A percentile compares a stretch with the other conserved stretches of the same genome.
phyloP scores from a whole-genome alignment of 2,888 invertebrate genomes.

The Tortricodes alternella region DNA sequence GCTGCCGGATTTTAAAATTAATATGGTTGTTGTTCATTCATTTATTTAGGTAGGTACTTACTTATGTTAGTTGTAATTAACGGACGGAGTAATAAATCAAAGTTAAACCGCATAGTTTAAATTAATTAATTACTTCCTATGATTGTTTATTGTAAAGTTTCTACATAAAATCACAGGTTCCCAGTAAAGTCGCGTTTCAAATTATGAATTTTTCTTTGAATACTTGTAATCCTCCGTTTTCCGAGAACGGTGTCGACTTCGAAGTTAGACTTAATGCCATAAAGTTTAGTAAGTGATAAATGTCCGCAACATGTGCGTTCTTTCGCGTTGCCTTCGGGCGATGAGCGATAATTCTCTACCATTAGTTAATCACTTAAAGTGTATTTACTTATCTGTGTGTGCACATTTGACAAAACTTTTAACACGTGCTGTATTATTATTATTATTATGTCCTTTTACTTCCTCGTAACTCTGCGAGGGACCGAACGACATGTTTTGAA shows the following conservation, averaged over 20 bases:
- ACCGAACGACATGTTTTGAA: too few species aligned
- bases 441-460: not conserved
- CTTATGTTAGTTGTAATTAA: too few species aligned
- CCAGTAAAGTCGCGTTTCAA: not conserved
- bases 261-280: constrained; percentile 5
- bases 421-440: not conserved
- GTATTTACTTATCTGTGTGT: constrained; percentile 3
- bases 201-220: not conserved
- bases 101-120: too few species aligned
- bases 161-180: not conserved
- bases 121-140: too few species aligned
- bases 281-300: constrained; percentile 7
- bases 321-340: constrained; percentile 2
- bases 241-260: constrained; percentile 8
- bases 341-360: not conserved
- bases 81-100: too few species aligned
- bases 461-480: not conserved
- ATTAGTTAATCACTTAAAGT: constrained; percentile 1
- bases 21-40: too few species aligned
- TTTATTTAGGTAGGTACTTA: too few species aligned
- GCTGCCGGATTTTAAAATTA: too few species aligned
- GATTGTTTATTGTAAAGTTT: not conserved
- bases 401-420: not conserved
- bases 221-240: not conserved
- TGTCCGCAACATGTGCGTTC: constrained; percentile 14